A percentile compares a stretch with the other conserved stretches of the same genome.
Evolutionary conservation across 2,113 vertebrate species (phyloP).

Genomic region (Dipodomys ordii): DNA sequence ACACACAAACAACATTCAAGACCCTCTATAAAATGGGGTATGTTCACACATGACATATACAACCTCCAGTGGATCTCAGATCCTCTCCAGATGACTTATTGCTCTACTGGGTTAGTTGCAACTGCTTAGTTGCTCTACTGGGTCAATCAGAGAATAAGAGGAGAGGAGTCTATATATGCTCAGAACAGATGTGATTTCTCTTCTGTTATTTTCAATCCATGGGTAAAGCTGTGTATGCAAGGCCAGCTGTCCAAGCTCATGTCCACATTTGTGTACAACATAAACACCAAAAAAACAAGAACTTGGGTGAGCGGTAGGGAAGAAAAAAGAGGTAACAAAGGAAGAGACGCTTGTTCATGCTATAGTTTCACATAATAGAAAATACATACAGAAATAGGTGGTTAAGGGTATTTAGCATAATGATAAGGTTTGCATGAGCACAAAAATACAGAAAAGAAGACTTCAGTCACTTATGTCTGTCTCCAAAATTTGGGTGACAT

Average conservation of each 20-base stretch:
- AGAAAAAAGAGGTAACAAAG: neutral
- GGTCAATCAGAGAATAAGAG: neutral
- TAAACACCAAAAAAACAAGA: neutral
- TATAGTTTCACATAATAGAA: neutral
- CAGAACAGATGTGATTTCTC: no score
- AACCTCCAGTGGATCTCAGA: no score
- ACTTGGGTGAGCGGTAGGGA: neutral
- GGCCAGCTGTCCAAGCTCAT: neutral
- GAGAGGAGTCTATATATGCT: neutral
- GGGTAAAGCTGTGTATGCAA: neutral
- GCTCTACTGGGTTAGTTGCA: neutral
- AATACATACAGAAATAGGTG: neutral
- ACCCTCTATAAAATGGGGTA: neutral
- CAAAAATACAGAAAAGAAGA: neutral
- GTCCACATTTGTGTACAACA: no score
- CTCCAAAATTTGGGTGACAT: neutral
- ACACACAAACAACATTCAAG: no score
- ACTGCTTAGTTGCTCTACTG: neutral
- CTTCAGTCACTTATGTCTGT: neutral
- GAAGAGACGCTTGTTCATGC: neutral
- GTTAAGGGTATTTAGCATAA: neutral
- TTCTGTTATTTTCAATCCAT: neutral
- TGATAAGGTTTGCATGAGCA: neutral
- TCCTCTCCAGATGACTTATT: neutral
- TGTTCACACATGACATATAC: neutral